phyloP scores from a whole-genome alignment of 2,113 vertebrate species.

The Microcebus tavaratra region DNA sequence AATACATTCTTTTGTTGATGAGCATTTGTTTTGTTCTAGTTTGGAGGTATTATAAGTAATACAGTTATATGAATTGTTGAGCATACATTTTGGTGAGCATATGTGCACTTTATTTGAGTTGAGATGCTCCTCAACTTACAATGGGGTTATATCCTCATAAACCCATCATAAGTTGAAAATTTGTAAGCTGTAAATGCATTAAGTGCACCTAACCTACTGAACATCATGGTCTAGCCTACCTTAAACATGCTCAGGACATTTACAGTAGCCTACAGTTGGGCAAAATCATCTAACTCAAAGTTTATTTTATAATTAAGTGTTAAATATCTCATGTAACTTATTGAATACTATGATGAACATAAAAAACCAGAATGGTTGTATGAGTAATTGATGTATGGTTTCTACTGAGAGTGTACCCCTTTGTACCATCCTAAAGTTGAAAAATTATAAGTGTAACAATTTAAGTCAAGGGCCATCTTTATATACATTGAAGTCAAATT shows the following conservation, averaged over 20 bases:
- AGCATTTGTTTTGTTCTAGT: background rate
- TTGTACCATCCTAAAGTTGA: background rate
- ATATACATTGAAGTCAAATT: background rate
- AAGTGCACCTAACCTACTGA: background rate
- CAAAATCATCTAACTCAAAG: background rate
- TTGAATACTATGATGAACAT: background rate
- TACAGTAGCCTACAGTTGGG: background rate
- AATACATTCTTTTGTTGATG: background rate
- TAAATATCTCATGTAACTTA: background rate
- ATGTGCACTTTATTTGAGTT: background rate
- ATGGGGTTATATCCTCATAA: background rate
- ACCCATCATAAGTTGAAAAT: background rate
- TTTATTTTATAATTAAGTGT: background rate
- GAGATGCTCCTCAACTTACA: background rate
- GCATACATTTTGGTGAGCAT: background rate
- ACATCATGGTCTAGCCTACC: background rate
- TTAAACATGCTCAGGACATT: background rate
- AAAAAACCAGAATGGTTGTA: background rate
- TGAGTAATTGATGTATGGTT: background rate
- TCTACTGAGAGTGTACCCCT: background rate
- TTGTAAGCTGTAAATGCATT: background rate
- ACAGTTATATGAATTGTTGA: background rate
- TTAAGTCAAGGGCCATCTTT: background rate
- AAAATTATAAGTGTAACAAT: background rate
- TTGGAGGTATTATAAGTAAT: background rate